phyloP scores from a whole-genome alignment of 2,797 vertebrate genomes.

The Heteromormyrus szaboi region DNA sequence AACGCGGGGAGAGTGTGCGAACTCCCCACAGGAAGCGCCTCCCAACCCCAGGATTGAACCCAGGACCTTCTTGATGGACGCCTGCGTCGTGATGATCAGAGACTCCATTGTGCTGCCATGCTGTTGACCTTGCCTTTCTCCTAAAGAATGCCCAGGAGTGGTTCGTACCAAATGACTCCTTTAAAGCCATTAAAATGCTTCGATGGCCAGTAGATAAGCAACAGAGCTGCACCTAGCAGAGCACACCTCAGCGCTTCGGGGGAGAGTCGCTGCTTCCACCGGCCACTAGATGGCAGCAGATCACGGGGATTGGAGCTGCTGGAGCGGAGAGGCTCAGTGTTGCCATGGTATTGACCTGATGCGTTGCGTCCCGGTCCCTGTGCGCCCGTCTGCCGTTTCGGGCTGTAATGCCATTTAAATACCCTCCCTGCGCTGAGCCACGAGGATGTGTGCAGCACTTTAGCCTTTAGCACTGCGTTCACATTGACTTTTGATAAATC shows the following conservation, averaged over 20 bases:
- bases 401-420: slow-evolving; percentile 49
- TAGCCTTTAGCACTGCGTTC: slow-evolving; percentile 39
- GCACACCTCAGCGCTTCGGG: not conserved
- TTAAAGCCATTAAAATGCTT: not conserved
- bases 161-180: not conserved
- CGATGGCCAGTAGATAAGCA: not conserved
- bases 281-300: slow-evolving; percentile 65
- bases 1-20: no score
- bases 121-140: not conserved
- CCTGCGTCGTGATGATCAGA: not conserved
- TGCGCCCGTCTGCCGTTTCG: slow-evolving; percentile 36
- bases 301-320: not conserved
- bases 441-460: slow-evolving; percentile 47
- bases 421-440: slow-evolving; percentile 12
- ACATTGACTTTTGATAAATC: slow-evolving; percentile 41
- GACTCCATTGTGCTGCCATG: not conserved
- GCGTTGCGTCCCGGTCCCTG: slow-evolving; percentile 42
- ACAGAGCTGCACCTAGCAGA: not conserved
- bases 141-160: not conserved
- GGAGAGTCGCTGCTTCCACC: not conserved
- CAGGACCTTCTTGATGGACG: not conserved
- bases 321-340: slow-evolving; percentile 44
- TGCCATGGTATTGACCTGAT: slow-evolving; percentile 65
- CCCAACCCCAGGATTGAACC: no score
- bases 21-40: no score